phyloP scores from a whole-genome alignment of 2,113 vertebrate species.

The Triplophysa dalaica region DNA sequence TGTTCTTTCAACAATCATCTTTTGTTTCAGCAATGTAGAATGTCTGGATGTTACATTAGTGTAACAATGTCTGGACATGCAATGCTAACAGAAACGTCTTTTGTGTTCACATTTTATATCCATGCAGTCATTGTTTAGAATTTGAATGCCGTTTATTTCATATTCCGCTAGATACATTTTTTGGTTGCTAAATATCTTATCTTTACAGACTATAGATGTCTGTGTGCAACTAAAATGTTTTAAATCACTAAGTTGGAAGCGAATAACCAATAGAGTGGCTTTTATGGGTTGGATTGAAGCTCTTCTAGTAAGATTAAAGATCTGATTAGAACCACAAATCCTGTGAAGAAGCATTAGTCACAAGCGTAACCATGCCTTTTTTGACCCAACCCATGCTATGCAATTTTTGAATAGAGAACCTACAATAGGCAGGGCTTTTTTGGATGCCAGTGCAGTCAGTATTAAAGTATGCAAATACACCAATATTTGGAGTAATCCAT shows the following conservation, averaged over 20 bases:
- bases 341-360: slow-evolving; percentile 20
- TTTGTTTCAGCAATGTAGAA: background rate
- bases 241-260: slow-evolving; percentile 41
- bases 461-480: background rate
- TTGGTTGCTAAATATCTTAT: background rate
- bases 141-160: background rate
- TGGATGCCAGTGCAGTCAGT: background rate
- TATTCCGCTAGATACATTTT: background rate
- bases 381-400: background rate
- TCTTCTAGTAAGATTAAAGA: slow-evolving; percentile 31
- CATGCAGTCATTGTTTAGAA: background rate
- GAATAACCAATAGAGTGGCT: slow-evolving; percentile 27
- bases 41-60: background rate
- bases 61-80: background rate
- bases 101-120: background rate
- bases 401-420: background rate
- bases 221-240: background rate
- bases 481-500: background rate
- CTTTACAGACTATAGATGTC: background rate
- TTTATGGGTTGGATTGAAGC: background rate
- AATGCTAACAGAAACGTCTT: background rate
- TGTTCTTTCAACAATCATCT: background rate
- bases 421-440: background rate
- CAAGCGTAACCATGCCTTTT: background rate
- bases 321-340: slow-evolving; percentile 27